phyloP scores from a whole-genome alignment of 2,888 invertebrate genomes.

The Caradrina kadenii region DNA sequence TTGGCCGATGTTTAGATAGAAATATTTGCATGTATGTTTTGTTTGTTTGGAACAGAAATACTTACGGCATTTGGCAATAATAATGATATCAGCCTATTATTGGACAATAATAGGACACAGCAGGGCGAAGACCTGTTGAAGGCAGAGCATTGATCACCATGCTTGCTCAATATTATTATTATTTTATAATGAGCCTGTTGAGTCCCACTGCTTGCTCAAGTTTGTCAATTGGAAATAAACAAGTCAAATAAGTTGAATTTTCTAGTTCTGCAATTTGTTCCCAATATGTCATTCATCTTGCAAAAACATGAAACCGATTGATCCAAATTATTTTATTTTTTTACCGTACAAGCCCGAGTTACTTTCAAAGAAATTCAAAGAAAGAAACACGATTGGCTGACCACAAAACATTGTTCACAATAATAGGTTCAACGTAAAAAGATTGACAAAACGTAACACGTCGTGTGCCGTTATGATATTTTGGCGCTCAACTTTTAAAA shows the following conservation, averaged over 20 bases:
- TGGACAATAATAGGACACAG: no score
- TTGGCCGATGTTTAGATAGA: slow-evolving; percentile 18
- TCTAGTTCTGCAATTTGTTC: neutral
- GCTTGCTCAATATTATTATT: no score
- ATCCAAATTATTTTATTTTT: slow-evolving; percentile 9
- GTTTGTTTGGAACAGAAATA: slow-evolving; percentile 1
- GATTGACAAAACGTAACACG: slow-evolving; percentile 39
- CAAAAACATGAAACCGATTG: slow-evolving; percentile 6
- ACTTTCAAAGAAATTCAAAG: slow-evolving; percentile 11
- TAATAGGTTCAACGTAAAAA: slow-evolving; percentile 46
- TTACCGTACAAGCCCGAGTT: neutral
- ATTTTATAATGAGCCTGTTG: no score
- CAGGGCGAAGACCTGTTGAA: no score
- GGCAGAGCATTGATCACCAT: no score
- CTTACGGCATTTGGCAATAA: neutral
- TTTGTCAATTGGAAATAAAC: neutral
- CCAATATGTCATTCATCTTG: slow-evolving; percentile 25
- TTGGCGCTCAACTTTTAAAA: slow-evolving; percentile 46
- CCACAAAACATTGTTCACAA: slow-evolving; percentile 38
- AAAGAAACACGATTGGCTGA: slow-evolving; percentile 31
- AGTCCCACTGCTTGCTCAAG: no score
- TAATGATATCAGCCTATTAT: no score
- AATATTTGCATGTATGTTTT: slow-evolving; percentile 35
- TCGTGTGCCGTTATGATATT: slow-evolving; percentile 37
- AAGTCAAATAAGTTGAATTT: neutral